Evolutionary conservation across 1,140 invertebrate genomes (phyloP).

Genomic region (Archegozetes longisetosus): DNA sequence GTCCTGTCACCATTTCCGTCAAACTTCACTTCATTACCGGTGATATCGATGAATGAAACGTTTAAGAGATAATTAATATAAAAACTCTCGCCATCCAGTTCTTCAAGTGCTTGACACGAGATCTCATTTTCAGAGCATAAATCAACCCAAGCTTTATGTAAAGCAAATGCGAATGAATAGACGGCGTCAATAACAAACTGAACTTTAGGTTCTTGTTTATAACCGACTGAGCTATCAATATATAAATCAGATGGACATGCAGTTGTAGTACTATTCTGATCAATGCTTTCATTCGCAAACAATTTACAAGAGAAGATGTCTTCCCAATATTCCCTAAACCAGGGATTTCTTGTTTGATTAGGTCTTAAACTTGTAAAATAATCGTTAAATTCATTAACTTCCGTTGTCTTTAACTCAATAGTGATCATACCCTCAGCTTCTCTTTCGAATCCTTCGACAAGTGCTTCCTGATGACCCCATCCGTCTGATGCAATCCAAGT

Average conservation of each 20-base stretch:
- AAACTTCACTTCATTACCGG: constrained; percentile 46
- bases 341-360: constrained; percentile 38
- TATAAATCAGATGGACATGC: constrained; percentile 30
- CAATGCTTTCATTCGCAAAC: constrained; percentile 8
- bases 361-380: constrained; percentile 50
- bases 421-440: constrained; percentile 59
- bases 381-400: constrained; percentile 43
- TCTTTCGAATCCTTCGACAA: constrained; percentile 48
- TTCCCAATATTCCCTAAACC: constrained; percentile 65
- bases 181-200: constrained; percentile 78
- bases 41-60: constrained; percentile 46
- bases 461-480: constrained; percentile 53
- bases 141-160: constrained; percentile 43
- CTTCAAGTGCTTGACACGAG: constrained; percentile 43
- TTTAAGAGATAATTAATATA: constrained; percentile 50
- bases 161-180: constrained; percentile 61
- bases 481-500: constrained; percentile 54
- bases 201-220: constrained; percentile 61
- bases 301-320: constrained; percentile 37
- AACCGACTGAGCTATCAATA: constrained; percentile 26
- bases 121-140: constrained; percentile 30
- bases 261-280: background rate
- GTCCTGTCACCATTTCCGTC: constrained; percentile 47
- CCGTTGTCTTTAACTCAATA: constrained; percentile 45
- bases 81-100: constrained; percentile 49